Base-by-base conservation (phyloP, 2,888 invertebrate genomes). In the Callimorpha dominula region DNA sequence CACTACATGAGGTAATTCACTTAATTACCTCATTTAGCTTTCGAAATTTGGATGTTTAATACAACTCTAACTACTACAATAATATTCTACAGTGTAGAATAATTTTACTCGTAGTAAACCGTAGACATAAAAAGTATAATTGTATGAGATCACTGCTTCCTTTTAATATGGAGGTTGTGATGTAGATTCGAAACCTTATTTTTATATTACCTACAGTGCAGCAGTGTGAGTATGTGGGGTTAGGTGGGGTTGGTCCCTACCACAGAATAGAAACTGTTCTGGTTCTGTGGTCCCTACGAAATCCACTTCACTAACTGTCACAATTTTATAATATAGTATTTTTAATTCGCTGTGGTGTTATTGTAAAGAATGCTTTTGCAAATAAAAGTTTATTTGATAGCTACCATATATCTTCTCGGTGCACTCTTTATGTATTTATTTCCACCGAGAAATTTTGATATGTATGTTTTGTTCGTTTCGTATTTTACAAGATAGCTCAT, bases 371-470 rank as follows among this genome's bases (percentile, higher is more conserved):
- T 95, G 95, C 86, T 95, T 81, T 87, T 95, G 75, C 92, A 94
- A 80, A 87, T 94, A 72, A 95, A 95, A 91, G 80, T 94, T 70
- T 93, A 92, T 85, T 88, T 94, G 77, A 88, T 94, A 78, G 85
- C 85, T 17, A 74, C 89, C 64, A 74, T 93, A 76, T 95, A 95
- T 78, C 85, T 93, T 62, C 89, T 93, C 68, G 95, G 95, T 71
- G 88, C 84, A 71, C 77, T 93, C 4, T 95, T 93, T 83, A 92
- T 94, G 88, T 64, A 91, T 71, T 82, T 92, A 74, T 95, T 92
- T 88, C 93, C 95, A 60, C 95, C 95, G 1, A 88, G 95, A 78
- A 95, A 95, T 85, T 95, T 87, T 83, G 87, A 90, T 50, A 90
- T 90, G 95, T 94, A 81, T 84, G 91, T 60, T 60, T 6, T 88